A percentile compares a stretch with the other conserved stretches of the same genome.
These are phyloP conservation scores for Bathynomus jamesi DNA, from an alignment of 1,140 invertebrate species.

Conservation along the genomic window DNA sequence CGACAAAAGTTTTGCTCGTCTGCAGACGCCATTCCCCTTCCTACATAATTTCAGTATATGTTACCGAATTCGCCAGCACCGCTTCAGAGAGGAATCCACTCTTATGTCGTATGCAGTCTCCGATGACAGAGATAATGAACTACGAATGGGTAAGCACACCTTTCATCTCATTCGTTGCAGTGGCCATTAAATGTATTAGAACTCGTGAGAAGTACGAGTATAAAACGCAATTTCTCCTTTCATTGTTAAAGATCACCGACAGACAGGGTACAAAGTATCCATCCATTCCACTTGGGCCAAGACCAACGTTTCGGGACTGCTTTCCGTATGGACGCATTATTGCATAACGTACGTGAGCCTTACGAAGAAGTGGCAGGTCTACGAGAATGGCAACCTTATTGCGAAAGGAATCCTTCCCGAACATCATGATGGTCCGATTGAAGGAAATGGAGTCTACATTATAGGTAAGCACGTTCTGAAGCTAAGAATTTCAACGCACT, in stretches of 20 bases:
- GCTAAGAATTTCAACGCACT: too few relatives aligned
- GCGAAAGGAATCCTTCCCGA: neutral
- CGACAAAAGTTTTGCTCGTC: neutral
- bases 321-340: conserved; percentile 21
- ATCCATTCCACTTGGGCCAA: conserved; percentile 22
- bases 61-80: neutral
- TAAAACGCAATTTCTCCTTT: too few relatives aligned
- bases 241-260: conserved; percentile 23
- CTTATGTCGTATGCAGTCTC: conserved; percentile 12
- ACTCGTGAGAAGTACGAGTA: too few relatives aligned
- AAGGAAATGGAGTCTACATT: conserved; percentile 13
- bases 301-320: conserved; percentile 11
- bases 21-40: conserved; percentile 8
- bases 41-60: conserved; percentile 1
- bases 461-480: too few relatives aligned
- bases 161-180: too few relatives aligned
- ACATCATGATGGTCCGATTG: neutral
- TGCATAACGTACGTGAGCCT: conserved; percentile 18
- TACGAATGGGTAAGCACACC: conserved; percentile 17
- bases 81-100: conserved; percentile 11
- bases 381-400: conserved; percentile 13
- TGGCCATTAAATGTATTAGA: too few relatives aligned
- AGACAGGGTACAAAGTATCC: conserved; percentile 18
- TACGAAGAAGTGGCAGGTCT: conserved; percentile 16
- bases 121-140: conserved; percentile 1